Conservation (phyloP, 2,888 invertebrate genomes). For the Sesia bembeciformis region DNA sequence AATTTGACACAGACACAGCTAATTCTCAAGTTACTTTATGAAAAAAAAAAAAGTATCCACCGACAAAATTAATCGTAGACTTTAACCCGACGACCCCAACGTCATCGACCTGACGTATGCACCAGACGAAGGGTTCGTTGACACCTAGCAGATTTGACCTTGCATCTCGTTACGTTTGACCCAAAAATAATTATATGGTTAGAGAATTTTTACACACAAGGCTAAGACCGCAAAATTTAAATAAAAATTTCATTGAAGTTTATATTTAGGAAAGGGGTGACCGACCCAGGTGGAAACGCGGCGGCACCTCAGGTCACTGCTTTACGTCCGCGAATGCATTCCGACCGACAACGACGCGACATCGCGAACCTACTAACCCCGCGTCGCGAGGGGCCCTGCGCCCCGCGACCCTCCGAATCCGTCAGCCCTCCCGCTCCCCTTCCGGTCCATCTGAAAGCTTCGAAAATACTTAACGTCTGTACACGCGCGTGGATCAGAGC, state of each 20-base stretch:
- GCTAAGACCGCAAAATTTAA: neutral
- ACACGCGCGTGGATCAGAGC: conserved; percentile 38
- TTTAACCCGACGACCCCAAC: conserved; percentile 43
- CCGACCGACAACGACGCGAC: conserved; percentile 71
- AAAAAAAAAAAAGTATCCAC: neutral
- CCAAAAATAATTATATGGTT: conserved; percentile 37
- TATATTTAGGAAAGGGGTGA: conserved; percentile 42
- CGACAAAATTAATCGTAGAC: conserved; percentile 9
- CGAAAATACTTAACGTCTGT: conserved; percentile 63
- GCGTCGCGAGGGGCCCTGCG: conserved; percentile 67
- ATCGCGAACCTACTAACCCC: conserved; percentile 74
- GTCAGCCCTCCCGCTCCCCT: conserved; percentile 52
- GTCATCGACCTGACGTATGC: conserved; percentile 67
- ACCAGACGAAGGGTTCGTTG: conserved; percentile 66
- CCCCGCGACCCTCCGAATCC: conserved; percentile 67
- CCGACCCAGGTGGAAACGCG: conserved; percentile 62
- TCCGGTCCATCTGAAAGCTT: conserved; percentile 68
- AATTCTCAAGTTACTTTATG: neutral
- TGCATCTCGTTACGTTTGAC: conserved; percentile 55
- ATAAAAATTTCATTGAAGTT: conserved; percentile 6
- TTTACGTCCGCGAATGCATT: conserved; percentile 73
- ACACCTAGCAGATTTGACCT: conserved; percentile 64
- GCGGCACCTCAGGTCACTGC: conserved; percentile 69
- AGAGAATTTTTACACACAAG: neutral
- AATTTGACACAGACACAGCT: conserved; percentile 7